Evolutionary conservation across 2,113 vertebrate species (phyloP), one percentile per base, ranked within the genome.

Genomic region (Rhagologus leucostigma): DNA sequence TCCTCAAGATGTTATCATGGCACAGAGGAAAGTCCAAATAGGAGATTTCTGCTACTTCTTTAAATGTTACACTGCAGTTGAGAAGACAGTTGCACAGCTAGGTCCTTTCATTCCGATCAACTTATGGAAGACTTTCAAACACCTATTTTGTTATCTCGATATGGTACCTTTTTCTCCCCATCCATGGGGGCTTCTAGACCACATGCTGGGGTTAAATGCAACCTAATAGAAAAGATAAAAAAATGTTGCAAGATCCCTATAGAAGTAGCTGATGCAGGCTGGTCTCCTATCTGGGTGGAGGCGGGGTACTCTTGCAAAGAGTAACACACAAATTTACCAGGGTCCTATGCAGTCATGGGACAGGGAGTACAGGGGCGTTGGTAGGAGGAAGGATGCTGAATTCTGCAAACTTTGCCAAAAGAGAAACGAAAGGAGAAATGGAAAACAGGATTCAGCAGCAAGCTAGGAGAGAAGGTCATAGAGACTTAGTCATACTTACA

Each of bases 401-500:
- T 76, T 85, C 53, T 62, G 41, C 41, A 69, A 94, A 90, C 4
- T 79, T 65, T 37, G 32, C 76, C 53, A 53, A 73, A 91, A 80
- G 53, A 79, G 74, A 96, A 90, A 24, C 57, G 53, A 94, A 96
- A 96, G 75, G 13, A 91, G 89, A 94, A 96, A 77, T 47, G 30
- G 64, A 90, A 93, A 93, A 80, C 26, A 92, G 23, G 23, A 86
- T 84, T 96, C 64, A 92, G 35, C 79, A 80, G 71, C 44, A 90
- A 84, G 53, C 37, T 88, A 56, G 29, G 46, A 74, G 67, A 94
- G 57, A 94, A 95, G 85, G 95, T 96, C 84, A 91, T 7, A 53
- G 29, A 95, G 49, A 46, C 90, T 95, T 94, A 95, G 94, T 95
- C 90, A 91, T 87, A 82, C 65, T 39, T 64, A 84, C 42, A 78